These are phyloP conservation scores for Astyanax mexicanus DNA, from an alignment of 2,797 vertebrate genomes.

Conservation along the genomic window DNA sequence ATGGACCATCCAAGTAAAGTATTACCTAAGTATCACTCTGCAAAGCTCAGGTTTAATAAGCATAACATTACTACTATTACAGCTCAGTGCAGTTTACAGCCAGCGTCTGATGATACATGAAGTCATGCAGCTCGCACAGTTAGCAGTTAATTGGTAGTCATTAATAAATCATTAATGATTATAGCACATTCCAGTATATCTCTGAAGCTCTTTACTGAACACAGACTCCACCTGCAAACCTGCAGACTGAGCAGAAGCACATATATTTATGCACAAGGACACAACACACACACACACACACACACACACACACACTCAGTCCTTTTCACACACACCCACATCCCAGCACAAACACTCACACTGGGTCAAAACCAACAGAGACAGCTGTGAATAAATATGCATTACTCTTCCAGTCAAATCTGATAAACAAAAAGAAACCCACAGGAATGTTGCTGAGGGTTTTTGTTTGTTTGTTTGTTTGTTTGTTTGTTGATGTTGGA, in stretches of 20 bases:
- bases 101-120: too few species aligned
- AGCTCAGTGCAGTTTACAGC: too few species aligned
- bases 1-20: too few species aligned
- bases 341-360: neutral
- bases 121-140: too few species aligned
- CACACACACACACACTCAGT: neutral
- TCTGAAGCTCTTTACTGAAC: too few species aligned
- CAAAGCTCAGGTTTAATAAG: too few species aligned
- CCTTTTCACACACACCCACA: neutral
- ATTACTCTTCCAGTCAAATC: neutral
- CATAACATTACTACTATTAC: too few species aligned
- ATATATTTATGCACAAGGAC: neutral
- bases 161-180: neutral
- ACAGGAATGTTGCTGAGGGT: neutral
- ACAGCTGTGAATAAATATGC: slow-evolving; percentile 20
- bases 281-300: neutral
- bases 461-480: neutral
- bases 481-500: neutral
- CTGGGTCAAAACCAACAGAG: neutral
- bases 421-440: neutral
- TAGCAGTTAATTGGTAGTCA: neutral
- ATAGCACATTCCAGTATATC: too few species aligned
- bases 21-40: too few species aligned
- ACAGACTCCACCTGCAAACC: too few species aligned
- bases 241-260: neutral